A percentile compares a stretch with the other conserved stretches of the same genome.
Evolutionary conservation across 2,888 invertebrate species (phyloP).

Genomic region (Corbicula japonica): DNA sequence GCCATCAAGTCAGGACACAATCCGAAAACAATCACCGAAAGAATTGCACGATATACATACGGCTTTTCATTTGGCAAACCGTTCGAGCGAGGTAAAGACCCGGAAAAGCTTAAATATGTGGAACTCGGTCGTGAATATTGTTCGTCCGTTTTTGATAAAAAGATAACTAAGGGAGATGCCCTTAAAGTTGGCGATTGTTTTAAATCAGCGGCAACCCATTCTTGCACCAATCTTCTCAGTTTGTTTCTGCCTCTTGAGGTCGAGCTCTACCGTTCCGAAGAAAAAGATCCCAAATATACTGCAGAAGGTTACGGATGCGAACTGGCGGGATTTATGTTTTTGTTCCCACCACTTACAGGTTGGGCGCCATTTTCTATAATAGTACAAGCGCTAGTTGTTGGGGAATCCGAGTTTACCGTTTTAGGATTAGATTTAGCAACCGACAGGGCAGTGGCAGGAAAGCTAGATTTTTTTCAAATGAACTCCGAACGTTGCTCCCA

Average conservation of each 20-base stretch:
- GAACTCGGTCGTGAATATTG: not conserved
- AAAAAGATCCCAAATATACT: constrained; percentile 1
- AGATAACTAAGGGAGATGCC: not conserved
- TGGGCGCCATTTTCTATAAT: not conserved
- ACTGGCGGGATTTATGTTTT: not conserved
- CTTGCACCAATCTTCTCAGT: not conserved
- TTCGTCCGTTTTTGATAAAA: not conserved
- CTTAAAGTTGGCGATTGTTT: not conserved
- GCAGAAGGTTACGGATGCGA: not conserved
- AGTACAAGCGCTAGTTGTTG: not conserved
- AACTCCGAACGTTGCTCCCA: too few species aligned
- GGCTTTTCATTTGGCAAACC: constrained; percentile 5
- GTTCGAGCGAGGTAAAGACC: not conserved
- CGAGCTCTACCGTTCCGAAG: not conserved
- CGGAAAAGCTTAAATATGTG: not conserved
- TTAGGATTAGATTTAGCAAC: not conserved
- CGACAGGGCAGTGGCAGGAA: not conserved
- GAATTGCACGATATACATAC: constrained; percentile 25
- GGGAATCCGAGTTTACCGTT: not conserved
- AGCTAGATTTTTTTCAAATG: not conserved
- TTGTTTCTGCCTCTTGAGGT: not conserved
- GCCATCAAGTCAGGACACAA: constrained; percentile 6
- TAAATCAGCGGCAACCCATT: too few species aligned
- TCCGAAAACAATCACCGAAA: constrained; percentile 20
- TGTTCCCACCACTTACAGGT: not conserved